Evolutionary conservation across 2,113 vertebrate species (phyloP).

Genomic region (Pardalotus punctatus): DNA sequence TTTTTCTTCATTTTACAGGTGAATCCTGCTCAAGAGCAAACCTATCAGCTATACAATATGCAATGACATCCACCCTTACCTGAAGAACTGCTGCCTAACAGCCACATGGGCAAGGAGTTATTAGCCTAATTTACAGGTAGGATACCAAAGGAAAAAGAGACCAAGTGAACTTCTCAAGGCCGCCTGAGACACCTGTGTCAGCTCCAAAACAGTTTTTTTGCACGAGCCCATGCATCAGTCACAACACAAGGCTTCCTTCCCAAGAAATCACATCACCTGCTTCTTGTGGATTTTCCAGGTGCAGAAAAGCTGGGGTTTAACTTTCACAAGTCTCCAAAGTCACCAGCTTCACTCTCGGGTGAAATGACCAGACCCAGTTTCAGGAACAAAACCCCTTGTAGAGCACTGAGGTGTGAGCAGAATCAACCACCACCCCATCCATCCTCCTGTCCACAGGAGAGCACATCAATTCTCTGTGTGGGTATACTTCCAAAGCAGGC

Average conservation of each 20-base stretch:
- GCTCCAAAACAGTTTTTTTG: neutral
- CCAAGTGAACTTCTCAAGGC: neutral
- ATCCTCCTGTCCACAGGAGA: neutral
- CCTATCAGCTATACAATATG: neutral
- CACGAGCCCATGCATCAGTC: neutral
- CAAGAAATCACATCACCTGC: neutral
- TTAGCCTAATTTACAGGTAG: neutral
- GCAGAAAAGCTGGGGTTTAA: neutral
- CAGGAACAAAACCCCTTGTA: neutral
- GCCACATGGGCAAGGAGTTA: neutral
- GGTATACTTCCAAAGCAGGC: neutral
- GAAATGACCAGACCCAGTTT: neutral
- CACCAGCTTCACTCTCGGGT: neutral
- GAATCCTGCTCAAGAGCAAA: neutral
- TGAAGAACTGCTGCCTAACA: neutral
- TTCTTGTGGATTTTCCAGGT: neutral
- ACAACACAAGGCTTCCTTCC: neutral
- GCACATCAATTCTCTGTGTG: rapidly evolving
- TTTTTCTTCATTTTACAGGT: neutral
- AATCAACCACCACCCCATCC: neutral
- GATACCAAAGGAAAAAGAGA: neutral
- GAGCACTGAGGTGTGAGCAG: neutral
- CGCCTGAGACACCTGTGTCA: neutral
- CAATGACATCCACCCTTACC: neutral
- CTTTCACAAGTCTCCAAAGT: neutral